Percentiles rank a stretch among this genome's conserved stretches.
Evolutionary conservation across 1,140 invertebrate species (phyloP).

Genomic region (Helicoverpa armigera): DNA sequence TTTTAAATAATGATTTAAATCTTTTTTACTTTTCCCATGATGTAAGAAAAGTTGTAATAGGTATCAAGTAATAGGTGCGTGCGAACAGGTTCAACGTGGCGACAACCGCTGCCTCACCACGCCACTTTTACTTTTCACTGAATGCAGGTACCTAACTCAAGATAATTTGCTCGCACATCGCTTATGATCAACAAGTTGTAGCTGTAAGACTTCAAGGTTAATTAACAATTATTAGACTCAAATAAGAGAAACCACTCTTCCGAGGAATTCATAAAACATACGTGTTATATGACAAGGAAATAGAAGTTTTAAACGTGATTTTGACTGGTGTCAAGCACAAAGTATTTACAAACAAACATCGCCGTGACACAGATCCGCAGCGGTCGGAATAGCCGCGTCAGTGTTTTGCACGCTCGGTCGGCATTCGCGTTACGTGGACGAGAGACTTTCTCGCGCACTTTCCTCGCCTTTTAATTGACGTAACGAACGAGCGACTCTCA

Average conservation of each 20-base stretch:
- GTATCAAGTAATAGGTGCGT: slow-evolving; percentile 48
- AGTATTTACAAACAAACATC: slow-evolving; percentile 82
- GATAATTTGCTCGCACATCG: slow-evolving; percentile 32
- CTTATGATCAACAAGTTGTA: slow-evolving; percentile 32
- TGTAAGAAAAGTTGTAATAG: slow-evolving; percentile 51
- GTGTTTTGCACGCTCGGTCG: slow-evolving; percentile 62
- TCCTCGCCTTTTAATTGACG: slow-evolving; percentile 84
- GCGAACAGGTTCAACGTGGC: slow-evolving; percentile 62
- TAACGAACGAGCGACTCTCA: slow-evolving; percentile 83
- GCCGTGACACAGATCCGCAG: slow-evolving; percentile 74
- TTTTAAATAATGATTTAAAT: slow-evolving; percentile 14
- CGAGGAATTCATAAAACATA: slow-evolving; percentile 19
- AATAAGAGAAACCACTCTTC: slow-evolving; percentile 2
- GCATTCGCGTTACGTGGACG: slow-evolving; percentile 72
- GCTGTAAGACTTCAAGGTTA: slow-evolving; percentile 25
- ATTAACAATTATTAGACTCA: background rate
- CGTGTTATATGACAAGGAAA: slow-evolving; percentile 57
- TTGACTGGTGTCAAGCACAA: slow-evolving; percentile 55
- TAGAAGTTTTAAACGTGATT: slow-evolving; percentile 61
- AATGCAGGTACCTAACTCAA: slow-evolving; percentile 37
- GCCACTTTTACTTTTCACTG: slow-evolving; percentile 84
- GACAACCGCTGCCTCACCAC: slow-evolving; percentile 71
- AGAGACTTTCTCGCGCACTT: slow-evolving; percentile 82
- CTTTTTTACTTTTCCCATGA: slow-evolving; percentile 27
- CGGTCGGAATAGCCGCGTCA: slow-evolving; percentile 56